These are phyloP conservation scores for Carlito syrichta DNA, from an alignment of 2,113 vertebrate species.

Conservation along the genomic window DNA sequence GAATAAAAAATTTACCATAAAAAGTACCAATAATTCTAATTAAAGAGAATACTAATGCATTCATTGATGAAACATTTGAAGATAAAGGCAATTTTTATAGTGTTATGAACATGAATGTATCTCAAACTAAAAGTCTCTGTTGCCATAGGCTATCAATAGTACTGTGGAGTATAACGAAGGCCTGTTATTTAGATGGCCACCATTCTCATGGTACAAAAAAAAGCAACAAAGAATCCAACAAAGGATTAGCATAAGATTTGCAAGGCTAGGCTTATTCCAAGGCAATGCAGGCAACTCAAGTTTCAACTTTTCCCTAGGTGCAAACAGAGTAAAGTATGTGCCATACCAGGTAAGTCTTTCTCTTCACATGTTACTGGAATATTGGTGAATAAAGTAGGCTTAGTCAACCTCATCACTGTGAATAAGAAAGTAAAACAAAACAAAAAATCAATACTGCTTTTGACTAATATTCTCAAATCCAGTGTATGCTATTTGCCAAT, in stretches of 20 bases:
- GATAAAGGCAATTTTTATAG: not conserved
- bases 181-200: not conserved
- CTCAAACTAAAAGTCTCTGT: slow-evolving; percentile 17
- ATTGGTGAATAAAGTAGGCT: slow-evolving; percentile 98
- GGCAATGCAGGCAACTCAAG: not conserved
- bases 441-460: slow-evolving; percentile 11
- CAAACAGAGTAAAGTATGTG: not conserved
- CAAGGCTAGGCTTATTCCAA: not conserved
- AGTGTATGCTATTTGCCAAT: not conserved
- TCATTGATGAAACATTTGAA: not conserved
- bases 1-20: not conserved
- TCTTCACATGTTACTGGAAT: slow-evolving; percentile 97
- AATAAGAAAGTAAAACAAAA: slow-evolving; percentile 61
- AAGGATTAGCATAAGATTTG: not conserved
- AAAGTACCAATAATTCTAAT: not conserved
- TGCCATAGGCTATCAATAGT: not conserved
- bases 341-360: slow-evolving; percentile 94
- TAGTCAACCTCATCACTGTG: slow-evolving; percentile 97
- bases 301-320: not conserved
- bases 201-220: not conserved
- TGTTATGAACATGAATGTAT: not conserved
- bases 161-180: not conserved
- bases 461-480: not conserved
- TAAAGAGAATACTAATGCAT: slow-evolving; percentile 2
- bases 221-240: not conserved